Base-by-base conservation (phyloP, 2,888 invertebrate genomes). In the Troglohyphantes excavatus region DNA sequence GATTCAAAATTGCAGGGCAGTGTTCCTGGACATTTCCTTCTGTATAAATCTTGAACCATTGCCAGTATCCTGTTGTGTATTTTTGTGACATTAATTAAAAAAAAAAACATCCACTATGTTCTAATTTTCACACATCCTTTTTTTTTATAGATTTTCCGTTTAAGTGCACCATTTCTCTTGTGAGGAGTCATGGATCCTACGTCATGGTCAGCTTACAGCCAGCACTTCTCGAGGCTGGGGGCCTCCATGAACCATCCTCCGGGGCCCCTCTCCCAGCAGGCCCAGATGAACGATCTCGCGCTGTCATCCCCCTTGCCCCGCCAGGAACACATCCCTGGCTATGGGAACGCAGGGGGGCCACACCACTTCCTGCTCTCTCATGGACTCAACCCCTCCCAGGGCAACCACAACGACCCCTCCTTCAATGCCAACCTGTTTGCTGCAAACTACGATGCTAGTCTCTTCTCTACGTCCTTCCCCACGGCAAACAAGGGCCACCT, bases 161-260 rank as follows among this genome's bases (percentile, higher is more conserved):
- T 21, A 21, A 75, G 3, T n/a, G 23, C n/a, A 5, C 33, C 61
- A 67, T 79, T 79, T 68, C 59, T 29, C 61, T 43, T 39, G 68
- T 23, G 86, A 65, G 65, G 70, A 86, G 88, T 79, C 87, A 92
- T 92, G 92, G 92, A 92, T 82, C 91, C 92, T 11, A 90, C 90
- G 53, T 86, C 92, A 61, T 92, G 92, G 92, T 91, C 92, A 72
- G 91, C 92, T 26, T 92, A 92, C 90, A 90, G 91, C 79, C 92
- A 92, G 75, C 92, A 92, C 76, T 91, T 91, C 79, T 91, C 92
- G 9, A 89, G 92, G 17, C 88, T 92, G 68, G 91, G 91, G 61
- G 91, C 91, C 61, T 78, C 90, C 19, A 91, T 90, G 23, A 91
- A 90, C 85, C 90, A 91, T 65, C 78, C 91, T 26, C 87, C 90